Base-by-base conservation (phyloP, 2,113 vertebrate species). In the Poicephalus meyeri region DNA sequence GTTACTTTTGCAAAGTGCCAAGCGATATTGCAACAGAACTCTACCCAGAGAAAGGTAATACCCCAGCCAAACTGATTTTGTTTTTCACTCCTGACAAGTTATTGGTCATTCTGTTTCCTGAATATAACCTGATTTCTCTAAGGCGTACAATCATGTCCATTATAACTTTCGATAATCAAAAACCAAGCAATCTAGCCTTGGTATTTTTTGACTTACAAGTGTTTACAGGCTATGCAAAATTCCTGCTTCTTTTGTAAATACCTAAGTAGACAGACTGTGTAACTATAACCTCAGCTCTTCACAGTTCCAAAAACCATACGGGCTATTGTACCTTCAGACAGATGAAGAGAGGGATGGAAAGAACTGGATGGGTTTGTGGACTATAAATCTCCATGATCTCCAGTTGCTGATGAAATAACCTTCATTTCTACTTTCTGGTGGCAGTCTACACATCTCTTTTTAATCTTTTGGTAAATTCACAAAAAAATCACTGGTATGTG, bases 11-110 rank as follows among this genome's bases (percentile, higher is more conserved):
- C 29, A 58, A 77, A 84, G 77, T 37, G 29, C 14, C 37, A 87
- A 0, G 2, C 0, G 3, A 46, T 25, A 50, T 4, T 80, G 41
- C 37, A 76, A 35, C 7, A 81, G 33, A 69, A n/a, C 28, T 52
- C 42, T 23, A 58, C 44, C 8, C n/a, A 47, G 49, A 60, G 66
- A 89, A 58, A 37, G 12, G 15, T 58, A 68, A 4, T 37, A 69
- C 53, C 19, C 58, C 56, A 29, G 39, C 17, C 49, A 78, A 83
- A 70, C 28, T 35, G 20, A n/a, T 2, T 68, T 86, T 73, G 49
- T 53, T 65, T 88, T 42, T 52, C 20, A 50, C n/a, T 72, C 41
- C 47, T 68, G 56, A 81, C 44, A 87, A 41, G 63, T 71, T 44
- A 76, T 19, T 58, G 58, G 25, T 26, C n/a, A 53, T 49, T 58